Base-by-base conservation (phyloP, 2,888 invertebrate species). In the Heliconius ethilla region DNA sequence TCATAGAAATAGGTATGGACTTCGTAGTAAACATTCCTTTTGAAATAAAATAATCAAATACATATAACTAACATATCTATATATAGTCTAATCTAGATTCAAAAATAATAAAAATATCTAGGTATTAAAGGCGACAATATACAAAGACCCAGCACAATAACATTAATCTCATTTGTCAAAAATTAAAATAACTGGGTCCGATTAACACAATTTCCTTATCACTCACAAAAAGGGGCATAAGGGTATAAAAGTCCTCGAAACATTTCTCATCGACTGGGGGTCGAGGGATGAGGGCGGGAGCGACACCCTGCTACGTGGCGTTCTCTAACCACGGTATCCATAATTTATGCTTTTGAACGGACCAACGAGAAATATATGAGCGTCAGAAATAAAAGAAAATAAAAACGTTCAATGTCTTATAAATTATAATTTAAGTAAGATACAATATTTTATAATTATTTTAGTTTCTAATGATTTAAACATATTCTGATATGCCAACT, bases 141-240 rank as follows among this genome's bases (percentile, higher is more conserved):
- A 65, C 3, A 33, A 9, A n/a, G 6, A 22, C 33, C 5, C 45
- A 18, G 22, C 9, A 55, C 3, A 45, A 45, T 66, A 45, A 74
- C 5, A 74, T 33, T 55, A 72, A 74, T 40, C 29, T 33, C 55
- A 59, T 63, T 74, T 63, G 27, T 40, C 40, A 63, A 63, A 22
- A 74, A 62, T 18, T 74, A 82, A 79, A 84, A 83, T 84, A 85
- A 86, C 88, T 84, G 87, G 88, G 88, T 89, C 90, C 92, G 92
- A 92, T 93, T 93, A 93, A 92, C 91, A 92, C 91, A 90, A 92
- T 92, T 93, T 93, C 92, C 94, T 93, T 93, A 92, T 91, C 92
- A 87, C 89, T 89, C 89, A 87, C 92, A 92, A 93, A 92, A 93
- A 91, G 89, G 90, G 90, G 88, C 90, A 89, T 85, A 87, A 89